phyloP scores from a whole-genome alignment of 2,797 vertebrate species.

The Centroberyx gerrardi region DNA sequence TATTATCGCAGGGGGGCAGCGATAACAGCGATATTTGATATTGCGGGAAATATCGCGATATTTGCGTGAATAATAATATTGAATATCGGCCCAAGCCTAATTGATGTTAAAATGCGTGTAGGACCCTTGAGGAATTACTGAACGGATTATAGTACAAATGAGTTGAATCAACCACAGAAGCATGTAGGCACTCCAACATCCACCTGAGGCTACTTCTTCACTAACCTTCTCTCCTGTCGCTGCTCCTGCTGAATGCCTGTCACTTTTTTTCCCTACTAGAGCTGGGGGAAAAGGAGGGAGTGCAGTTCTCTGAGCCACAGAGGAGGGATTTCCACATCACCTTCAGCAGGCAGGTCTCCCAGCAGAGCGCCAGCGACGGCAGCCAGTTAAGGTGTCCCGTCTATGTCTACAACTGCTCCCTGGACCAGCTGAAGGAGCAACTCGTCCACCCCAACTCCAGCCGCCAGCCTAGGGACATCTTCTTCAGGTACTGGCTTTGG shows the following conservation, averaged over 20 bases:
- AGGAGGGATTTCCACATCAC: conserved; percentile 84
- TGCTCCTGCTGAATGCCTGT: no score
- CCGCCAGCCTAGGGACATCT: conserved; percentile 88
- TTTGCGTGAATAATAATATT: no score
- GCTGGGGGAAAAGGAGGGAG: conserved; percentile 80
- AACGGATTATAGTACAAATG: not conserved
- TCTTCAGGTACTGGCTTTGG: conserved; percentile 88
- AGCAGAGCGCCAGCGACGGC: conserved; percentile 84
- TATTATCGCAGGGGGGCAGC: no score
- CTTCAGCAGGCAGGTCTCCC: conserved; percentile 86
- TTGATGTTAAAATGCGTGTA: not conserved
- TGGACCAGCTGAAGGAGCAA: conserved; percentile 93
- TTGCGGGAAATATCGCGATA: no score
- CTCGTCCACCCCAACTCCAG: conserved; percentile 88
- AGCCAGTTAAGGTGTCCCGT: conserved; percentile 91
- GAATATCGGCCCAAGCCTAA: no score
- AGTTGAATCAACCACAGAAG: not conserved
- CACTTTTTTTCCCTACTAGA: conserved; percentile 61
- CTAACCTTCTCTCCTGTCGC: not conserved
- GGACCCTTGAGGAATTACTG: not conserved
- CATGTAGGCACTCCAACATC: not conserved
- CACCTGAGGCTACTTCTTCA: not conserved
- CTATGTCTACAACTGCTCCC: conserved; percentile 95
- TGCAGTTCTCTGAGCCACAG: conserved; percentile 85
- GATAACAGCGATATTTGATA: no score